Evolutionary conservation across 2,888 invertebrate genomes (phyloP).

Genomic region (Ectropis crepuscularia): DNA sequence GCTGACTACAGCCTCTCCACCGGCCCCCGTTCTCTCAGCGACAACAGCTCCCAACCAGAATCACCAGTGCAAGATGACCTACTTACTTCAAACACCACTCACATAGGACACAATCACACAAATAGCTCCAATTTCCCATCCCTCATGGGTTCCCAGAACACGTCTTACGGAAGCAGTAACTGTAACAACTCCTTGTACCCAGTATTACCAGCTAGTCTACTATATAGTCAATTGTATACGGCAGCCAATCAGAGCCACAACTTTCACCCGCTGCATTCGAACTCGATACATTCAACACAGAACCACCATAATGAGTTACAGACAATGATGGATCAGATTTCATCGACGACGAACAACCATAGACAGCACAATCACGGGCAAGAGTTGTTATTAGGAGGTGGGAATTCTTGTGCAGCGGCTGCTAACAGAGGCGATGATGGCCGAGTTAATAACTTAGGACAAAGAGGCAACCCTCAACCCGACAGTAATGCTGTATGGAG

Average conservation of each 20-base stretch:
- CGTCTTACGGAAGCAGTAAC: constrained; percentile 85
- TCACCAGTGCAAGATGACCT: constrained; percentile 93
- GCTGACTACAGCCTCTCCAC: constrained; percentile 87
- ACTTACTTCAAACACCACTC: constrained; percentile 86
- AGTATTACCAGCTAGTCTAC: constrained; percentile 91
- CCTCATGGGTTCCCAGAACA: constrained; percentile 85
- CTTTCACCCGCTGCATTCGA: constrained; percentile 88
- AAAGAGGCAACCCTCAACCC: constrained; percentile 86
- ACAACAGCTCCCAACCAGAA: constrained; percentile 92
- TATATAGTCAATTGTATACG: constrained; percentile 93
- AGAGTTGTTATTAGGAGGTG: constrained; percentile 82
- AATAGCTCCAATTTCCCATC: constrained; percentile 88
- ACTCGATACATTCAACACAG: constrained; percentile 86
- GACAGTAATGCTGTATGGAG: constrained; percentile 90
- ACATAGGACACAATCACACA: constrained; percentile 84
- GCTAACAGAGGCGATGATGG: constrained; percentile 85
- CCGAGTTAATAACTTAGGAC: constrained; percentile 82
- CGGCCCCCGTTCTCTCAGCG: constrained; percentile 91
- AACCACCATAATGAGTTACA: constrained; percentile 89
- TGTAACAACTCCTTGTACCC: constrained; percentile 91
- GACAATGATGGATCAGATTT: constrained; percentile 91
- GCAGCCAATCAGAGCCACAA: constrained; percentile 91
- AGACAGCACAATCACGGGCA: constrained; percentile 77
- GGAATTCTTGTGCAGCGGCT: constrained; percentile 84
- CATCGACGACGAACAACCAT: constrained; percentile 86